These are phyloP conservation scores for Griposia aprilina DNA, from an alignment of 2,888 invertebrate genomes.

Conservation along the genomic window DNA sequence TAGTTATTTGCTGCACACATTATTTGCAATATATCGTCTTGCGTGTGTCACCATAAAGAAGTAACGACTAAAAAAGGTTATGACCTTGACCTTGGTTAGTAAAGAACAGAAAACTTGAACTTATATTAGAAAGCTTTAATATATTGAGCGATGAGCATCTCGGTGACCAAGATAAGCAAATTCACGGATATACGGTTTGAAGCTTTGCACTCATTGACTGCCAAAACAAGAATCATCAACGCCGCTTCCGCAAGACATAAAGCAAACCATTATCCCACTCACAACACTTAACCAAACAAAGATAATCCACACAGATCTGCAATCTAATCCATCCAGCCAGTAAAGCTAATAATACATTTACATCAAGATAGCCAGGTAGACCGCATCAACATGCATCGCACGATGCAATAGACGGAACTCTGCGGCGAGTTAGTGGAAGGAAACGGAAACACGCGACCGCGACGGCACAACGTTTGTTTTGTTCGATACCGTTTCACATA, in stretches of 20 bases:
- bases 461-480: conserved; percentile 67
- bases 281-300: conserved; percentile 32
- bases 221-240: conserved; percentile 28
- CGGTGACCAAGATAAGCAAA: background rate
- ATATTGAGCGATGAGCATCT: background rate
- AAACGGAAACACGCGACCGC: conserved; percentile 76
- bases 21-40: background rate
- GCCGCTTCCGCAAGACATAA: conserved; percentile 17
- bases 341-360: conserved; percentile 61
- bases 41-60: background rate
- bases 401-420: conserved; percentile 73
- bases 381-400: conserved; percentile 72
- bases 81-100: background rate
- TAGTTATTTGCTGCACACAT: background rate
- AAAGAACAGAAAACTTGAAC: background rate
- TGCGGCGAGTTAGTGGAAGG: conserved; percentile 75
- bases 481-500: conserved; percentile 69
- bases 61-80: background rate
- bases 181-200: background rate
- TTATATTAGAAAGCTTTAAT: background rate
- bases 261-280: conserved; percentile 17
- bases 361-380: conserved; percentile 53
- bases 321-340: conserved; percentile 42
- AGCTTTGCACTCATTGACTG: conserved; percentile 7
- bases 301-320: conserved; percentile 32